Conservation (phyloP, 2,113 vertebrate species). For the Macrotus californicus region DNA sequence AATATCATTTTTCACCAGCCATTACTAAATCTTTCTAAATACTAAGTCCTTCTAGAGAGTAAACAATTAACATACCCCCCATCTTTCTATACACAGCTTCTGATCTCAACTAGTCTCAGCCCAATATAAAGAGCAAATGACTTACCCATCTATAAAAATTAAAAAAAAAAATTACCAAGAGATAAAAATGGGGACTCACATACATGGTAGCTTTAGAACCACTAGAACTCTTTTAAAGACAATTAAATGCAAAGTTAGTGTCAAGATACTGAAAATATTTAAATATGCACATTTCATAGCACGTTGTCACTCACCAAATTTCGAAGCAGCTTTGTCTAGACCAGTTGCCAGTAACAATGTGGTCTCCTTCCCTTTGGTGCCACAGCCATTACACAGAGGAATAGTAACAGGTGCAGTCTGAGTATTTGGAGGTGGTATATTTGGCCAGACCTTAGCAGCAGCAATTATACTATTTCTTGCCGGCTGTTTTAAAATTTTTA, state of each 20-base stretch:
- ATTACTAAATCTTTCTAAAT: neutral
- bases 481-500: conserved; percentile 79
- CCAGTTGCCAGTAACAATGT: conserved; percentile 81
- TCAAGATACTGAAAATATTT: neutral
- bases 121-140: neutral
- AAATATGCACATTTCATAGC: conserved; percentile 21
- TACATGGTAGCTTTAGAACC: conserved; percentile 19
- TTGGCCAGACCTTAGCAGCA: conserved; percentile 89
- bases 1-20: neutral
- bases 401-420: conserved; percentile 83
- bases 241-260: neutral
- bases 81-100: neutral
- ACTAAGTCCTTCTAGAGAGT: neutral
- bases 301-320: conserved; percentile 85
- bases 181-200: conserved; percentile 7
- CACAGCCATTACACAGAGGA: conserved; percentile 94
- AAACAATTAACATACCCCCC: neutral
- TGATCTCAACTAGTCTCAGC: neutral
- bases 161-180: neutral
- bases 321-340: conserved; percentile 86
- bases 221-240: conserved; percentile 17
- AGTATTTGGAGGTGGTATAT: conserved; percentile 85
- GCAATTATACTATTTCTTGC: conserved; percentile 84
- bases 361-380: conserved; percentile 87
- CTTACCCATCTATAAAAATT: neutral